Base-by-base conservation (phyloP, 2,888 invertebrate species). In the Drosophila heteroneura region DNA sequence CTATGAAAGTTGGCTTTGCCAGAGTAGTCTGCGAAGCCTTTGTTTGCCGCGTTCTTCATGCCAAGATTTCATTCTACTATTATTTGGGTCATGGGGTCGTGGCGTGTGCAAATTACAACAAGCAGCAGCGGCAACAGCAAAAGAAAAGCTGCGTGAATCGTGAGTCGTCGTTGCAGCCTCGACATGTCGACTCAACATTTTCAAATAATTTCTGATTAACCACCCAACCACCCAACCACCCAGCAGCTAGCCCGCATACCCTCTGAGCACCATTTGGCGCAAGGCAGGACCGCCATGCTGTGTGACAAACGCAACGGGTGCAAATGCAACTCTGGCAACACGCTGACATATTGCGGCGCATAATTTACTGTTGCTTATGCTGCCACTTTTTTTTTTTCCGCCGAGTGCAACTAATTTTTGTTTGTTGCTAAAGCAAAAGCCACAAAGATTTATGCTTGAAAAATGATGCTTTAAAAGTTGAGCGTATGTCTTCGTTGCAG, bases 321-420 rank as follows among this genome's bases (percentile, higher is more conserved):
- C 89, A 74, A 60, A 49, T 74, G 88, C 88, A 85, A 77, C 83
- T 62, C 80, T 75, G 82, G 80, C 80, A 76, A 76, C 83, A 76
- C 66, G 86, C 90, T 86, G 90, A 86, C 90, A 86, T 90, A 90
- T 86, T 90, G 89, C 84, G 69, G 79, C 68, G 86, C 85, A 86
- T 90, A 86, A 90, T 86, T 86, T 86, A 86, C 84, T 86, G 89
- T 90, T 90, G 83, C 88, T 75, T 76, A 71, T 73, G 82, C 76
- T 37, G 37, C 41, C 39, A 12, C 39, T 14, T 33, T 35, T 28
- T 56, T 37, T 44, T 51, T 80, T 68, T 65, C 57, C 49, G 59
- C 70, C 83, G 81, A 90, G 86, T 89, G 90, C 89, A 90, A 86
- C 85, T 86, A 86, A 86, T 86, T 86, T 86, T 90, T 86, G 89